phyloP scores from a whole-genome alignment of 2,797 vertebrate genomes.

The Aselliscus stoliczkanus region DNA sequence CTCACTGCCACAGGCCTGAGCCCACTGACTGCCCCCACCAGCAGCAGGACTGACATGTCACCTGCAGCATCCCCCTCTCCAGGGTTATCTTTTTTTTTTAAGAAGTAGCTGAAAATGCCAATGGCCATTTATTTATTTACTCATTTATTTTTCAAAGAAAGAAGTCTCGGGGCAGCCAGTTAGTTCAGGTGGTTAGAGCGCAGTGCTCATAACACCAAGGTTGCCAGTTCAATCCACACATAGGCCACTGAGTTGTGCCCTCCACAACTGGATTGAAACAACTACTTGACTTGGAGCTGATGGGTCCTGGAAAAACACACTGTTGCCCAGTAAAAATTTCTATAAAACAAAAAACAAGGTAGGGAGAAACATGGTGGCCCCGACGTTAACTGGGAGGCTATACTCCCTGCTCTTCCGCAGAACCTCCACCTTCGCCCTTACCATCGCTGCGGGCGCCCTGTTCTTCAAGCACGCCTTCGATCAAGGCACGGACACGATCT shows the following conservation, averaged over 20 bases:
- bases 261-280: too few species aligned
- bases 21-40: background rate
- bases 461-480: conserved; percentile 93
- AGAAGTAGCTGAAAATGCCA: background rate
- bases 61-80: background rate
- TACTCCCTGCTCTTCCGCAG: conserved; percentile 88
- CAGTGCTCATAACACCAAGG: too few species aligned
- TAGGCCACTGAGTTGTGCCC: too few species aligned
- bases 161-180: too few species aligned
- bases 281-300: too few species aligned
- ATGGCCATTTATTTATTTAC: background rate
- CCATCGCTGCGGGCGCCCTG: conserved; percentile 88
- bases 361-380: conserved; percentile 82
- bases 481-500: conserved; percentile 89
- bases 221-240: too few species aligned
- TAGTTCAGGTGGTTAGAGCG: too few species aligned
- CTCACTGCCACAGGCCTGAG: background rate
- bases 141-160: too few species aligned
- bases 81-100: background rate
- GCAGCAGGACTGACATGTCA: too few species aligned
- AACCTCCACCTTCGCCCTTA: conserved; percentile 90
- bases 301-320: too few species aligned
- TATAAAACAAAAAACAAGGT: too few species aligned
- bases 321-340: too few species aligned
- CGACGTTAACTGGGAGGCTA: conserved; percentile 58